Evolutionary conservation across 1,140 invertebrate genomes (phyloP).

Genomic region (Metopolophium dirhodum): DNA sequence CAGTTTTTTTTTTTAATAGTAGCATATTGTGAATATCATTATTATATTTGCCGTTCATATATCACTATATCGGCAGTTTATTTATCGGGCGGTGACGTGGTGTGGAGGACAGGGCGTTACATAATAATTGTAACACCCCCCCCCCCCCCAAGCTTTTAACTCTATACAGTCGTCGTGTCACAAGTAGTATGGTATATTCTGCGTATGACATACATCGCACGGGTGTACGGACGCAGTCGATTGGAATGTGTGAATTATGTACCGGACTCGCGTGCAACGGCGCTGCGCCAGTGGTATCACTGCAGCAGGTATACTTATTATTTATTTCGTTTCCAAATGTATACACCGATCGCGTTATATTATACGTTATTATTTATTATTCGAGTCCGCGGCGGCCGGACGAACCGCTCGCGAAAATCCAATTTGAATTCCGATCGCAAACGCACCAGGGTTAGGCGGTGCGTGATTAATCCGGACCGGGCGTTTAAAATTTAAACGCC

Average conservation of each 20-base stretch:
- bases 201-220: too few relatives aligned
- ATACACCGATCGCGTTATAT: not conserved
- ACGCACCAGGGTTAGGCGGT: not conserved
- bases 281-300: too few relatives aligned
- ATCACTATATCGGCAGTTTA: too few relatives aligned
- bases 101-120: too few relatives aligned
- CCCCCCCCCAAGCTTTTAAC: not conserved
- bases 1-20: too few relatives aligned
- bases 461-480: constrained; percentile 28
- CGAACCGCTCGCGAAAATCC: constrained; percentile 14
- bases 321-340: constrained; percentile 1
- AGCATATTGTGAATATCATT: too few relatives aligned
- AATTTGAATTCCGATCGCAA: constrained; percentile 46
- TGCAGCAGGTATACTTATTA: not conserved
- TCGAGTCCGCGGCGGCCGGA: not conserved
- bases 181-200: not conserved
- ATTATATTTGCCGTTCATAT: too few relatives aligned
- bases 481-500: constrained; percentile 54
- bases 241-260: not conserved
- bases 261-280: too few relatives aligned
- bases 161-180: not conserved
- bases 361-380: not conserved
- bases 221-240: not conserved
- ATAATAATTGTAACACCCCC: too few relatives aligned
- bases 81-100: too few relatives aligned